These are phyloP conservation scores for Prionailurus bengalensis DNA, from an alignment of 2,113 vertebrate species.

Conservation along the genomic window DNA sequence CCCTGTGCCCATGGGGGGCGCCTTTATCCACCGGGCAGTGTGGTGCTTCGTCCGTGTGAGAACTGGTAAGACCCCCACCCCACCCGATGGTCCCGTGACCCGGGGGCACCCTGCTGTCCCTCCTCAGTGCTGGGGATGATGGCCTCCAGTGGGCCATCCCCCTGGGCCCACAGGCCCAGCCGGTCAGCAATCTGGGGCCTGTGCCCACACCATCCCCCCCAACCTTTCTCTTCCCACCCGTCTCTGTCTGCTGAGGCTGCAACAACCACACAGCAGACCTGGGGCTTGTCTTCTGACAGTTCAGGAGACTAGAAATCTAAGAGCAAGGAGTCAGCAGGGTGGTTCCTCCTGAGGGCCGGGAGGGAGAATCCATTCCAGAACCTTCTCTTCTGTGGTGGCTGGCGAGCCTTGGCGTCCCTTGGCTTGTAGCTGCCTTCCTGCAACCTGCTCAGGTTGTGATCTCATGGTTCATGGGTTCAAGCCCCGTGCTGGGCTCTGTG, in stretches of 20 bases:
- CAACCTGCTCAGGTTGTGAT: neutral
- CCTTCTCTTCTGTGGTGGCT: too few relatives aligned
- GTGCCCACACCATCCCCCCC: fast-evolving
- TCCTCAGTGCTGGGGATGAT: neutral
- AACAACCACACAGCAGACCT: neutral
- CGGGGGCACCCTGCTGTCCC: neutral
- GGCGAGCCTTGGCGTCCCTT: fast-evolving
- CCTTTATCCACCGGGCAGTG: constrained; percentile 86
- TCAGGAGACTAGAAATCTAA: neutral
- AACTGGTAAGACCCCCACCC: constrained; percentile 88
- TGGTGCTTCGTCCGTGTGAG: constrained; percentile 88
- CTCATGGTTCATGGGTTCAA: too few relatives aligned
- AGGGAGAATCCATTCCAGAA: neutral
- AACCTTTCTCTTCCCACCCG: neutral
- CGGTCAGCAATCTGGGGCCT: neutral
- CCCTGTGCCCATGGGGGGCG: constrained; percentile 88
- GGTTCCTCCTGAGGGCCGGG: neutral
- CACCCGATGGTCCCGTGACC: neutral
- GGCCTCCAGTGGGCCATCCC: neutral
- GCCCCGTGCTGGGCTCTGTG: too few relatives aligned
- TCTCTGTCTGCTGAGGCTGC: neutral
- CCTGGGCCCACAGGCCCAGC: neutral
- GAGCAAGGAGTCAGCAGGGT: fast-evolving
- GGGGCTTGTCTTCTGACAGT: too few relatives aligned
- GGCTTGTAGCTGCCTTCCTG: too few relatives aligned